A percentile compares a stretch with the other conserved stretches of the same genome.
Conservation (phyloP, 2,113 vertebrate genomes). For the Enhydra lutris region DNA sequence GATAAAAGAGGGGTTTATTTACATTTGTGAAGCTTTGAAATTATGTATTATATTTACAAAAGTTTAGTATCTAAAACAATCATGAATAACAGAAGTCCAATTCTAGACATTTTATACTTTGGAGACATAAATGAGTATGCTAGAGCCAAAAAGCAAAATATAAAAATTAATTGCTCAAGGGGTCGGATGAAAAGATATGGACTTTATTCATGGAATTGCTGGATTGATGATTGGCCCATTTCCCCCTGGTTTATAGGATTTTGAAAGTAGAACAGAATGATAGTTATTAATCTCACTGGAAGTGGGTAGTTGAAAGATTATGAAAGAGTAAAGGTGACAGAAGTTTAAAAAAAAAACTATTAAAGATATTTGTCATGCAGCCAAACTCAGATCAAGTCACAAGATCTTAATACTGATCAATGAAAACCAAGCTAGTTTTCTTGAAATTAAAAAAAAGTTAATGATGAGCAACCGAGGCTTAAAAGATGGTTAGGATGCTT, state of each 20-base stretch:
- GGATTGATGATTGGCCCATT: not conserved
- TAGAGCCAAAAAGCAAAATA: not conserved
- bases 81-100: not conserved
- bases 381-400: not conserved
- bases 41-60: not conserved
- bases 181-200: not conserved
- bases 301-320: slow-evolving; percentile 20
- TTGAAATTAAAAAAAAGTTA: not conserved
- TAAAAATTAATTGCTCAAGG: slow-evolving; percentile 28
- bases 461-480: not conserved
- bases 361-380: not conserved
- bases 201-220: not conserved
- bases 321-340: not conserved
- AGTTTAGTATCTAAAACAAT: not conserved
- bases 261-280: not conserved
- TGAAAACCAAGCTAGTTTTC: not conserved
- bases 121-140: not conserved
- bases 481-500: not conserved
- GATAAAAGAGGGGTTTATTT: not conserved
- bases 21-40: not conserved
- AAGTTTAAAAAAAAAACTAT: not conserved
- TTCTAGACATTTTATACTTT: not conserved
- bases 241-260: not conserved
- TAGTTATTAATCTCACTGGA: slow-evolving; percentile 29
- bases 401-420: not conserved